These are phyloP conservation scores for Crossoptilon crossoptilon DNA, from an alignment of 2,797 vertebrate species.

Conservation along the genomic window DNA sequence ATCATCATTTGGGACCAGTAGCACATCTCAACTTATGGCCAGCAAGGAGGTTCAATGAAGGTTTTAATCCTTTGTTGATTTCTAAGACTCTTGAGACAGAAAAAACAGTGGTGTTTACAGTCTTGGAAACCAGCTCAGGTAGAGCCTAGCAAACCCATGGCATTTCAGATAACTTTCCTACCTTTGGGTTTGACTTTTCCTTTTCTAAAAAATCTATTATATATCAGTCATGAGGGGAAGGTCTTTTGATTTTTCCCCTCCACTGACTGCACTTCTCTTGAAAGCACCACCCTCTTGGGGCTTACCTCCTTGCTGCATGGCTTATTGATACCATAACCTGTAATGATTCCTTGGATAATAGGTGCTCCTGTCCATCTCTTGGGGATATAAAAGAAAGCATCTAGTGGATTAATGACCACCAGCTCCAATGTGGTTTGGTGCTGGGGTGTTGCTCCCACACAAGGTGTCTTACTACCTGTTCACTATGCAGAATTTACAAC, in stretches of 20 bases:
- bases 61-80: neutral
- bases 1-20: neutral
- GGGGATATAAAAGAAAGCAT: neutral
- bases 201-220: neutral
- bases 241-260: neutral
- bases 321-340: neutral
- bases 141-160: fast-evolving
- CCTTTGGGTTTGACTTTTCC: neutral
- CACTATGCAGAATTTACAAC: fast-evolving
- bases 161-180: fast-evolving
- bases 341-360: neutral
- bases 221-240: neutral
- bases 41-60: neutral
- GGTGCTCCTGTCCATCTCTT: neutral
- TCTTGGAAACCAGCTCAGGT: neutral
- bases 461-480: neutral
- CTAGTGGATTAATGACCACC: fast-evolving
- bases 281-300: neutral
- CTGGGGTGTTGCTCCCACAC: fast-evolving
- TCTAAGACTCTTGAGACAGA: neutral
- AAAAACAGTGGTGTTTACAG: neutral
- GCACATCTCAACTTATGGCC: neutral
- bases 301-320: neutral
- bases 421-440: neutral
- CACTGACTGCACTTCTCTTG: neutral